A percentile compares a stretch with the other conserved stretches of the same genome.
phyloP scores from a whole-genome alignment of 2,113 vertebrate genomes.

The Colius striatus region DNA sequence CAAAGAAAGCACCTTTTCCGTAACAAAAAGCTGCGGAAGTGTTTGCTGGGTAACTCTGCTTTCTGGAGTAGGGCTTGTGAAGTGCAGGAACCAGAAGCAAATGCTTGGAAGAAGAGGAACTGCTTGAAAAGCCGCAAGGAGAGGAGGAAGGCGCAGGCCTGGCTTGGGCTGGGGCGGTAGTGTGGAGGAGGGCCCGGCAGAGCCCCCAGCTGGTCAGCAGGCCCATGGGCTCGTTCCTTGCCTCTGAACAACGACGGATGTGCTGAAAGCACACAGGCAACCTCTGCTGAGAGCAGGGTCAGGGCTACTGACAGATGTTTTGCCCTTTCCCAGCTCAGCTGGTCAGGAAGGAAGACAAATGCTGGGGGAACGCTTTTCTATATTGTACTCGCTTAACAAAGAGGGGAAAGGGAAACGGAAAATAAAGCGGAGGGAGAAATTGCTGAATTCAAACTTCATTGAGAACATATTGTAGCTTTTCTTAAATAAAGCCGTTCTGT shows the following conservation, averaged over 20 bases:
- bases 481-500: not conserved
- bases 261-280: not conserved
- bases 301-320: not conserved
- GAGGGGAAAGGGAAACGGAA: constrained; percentile 48
- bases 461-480: not conserved
- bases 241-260: not conserved
- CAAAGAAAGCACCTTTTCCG: not conserved
- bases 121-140: not conserved
- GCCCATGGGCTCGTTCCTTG: not conserved
- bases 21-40: not conserved
- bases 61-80: not conserved
- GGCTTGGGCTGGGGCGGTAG: not conserved
- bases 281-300: not conserved
- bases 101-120: not conserved
- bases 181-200: accelerated
- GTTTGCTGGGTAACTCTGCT: not conserved
- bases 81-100: not conserved
- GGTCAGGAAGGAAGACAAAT: constrained; percentile 43
- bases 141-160: not conserved
- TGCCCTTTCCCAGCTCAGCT: not conserved
- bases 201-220: not conserved
- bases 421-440: not conserved
- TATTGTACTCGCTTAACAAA: constrained; percentile 28
- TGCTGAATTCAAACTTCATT: not conserved
- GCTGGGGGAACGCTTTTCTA: not conserved